A percentile compares a stretch with the other conserved stretches of the same genome.
phyloP scores from a whole-genome alignment of 2,113 vertebrate species.

The Solea solea region DNA sequence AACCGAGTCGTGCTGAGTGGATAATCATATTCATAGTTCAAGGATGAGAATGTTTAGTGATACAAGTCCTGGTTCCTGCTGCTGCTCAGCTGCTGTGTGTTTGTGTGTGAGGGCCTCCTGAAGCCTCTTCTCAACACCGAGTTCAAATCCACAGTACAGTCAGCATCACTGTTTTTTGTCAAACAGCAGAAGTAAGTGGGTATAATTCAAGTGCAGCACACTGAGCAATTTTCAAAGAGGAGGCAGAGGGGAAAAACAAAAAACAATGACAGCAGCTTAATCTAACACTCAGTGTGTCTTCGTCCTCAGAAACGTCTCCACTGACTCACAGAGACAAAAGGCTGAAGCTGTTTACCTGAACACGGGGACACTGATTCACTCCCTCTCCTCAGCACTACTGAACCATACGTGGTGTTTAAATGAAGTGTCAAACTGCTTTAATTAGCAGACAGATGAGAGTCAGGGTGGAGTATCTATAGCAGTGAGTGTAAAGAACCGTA shows the following conservation, averaged over 20 bases:
- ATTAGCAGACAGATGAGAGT: slow-evolving; percentile 17
- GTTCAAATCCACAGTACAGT: not conserved
- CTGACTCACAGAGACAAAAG: slow-evolving; percentile 1
- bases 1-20: not conserved
- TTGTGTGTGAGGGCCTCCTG: not conserved
- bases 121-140: slow-evolving; percentile 22
- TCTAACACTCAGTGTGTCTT: not conserved
- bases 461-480: not conserved
- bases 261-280: not conserved
- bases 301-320: not conserved
- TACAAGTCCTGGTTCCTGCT: not conserved
- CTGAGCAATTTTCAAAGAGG: slow-evolving; percentile 14
- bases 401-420: slow-evolving; percentile 16
- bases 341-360: slow-evolving; percentile 6
- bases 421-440: slow-evolving; percentile 15
- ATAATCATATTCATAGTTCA: not conserved
- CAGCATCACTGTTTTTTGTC: not conserved
- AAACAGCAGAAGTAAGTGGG: not conserved
- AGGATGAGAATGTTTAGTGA: not conserved
- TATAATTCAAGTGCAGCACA: slow-evolving; percentile 4
- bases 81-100: not conserved
- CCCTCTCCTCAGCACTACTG: slow-evolving; percentile 9
- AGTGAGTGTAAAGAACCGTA: not conserved
- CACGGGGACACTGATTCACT: not conserved
- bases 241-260: not conserved